A percentile compares a stretch with the other conserved stretches of the same genome.
These are phyloP conservation scores for Pomacea maculata DNA, from an alignment of 1,140 invertebrate genomes.

Conservation along the genomic window DNA sequence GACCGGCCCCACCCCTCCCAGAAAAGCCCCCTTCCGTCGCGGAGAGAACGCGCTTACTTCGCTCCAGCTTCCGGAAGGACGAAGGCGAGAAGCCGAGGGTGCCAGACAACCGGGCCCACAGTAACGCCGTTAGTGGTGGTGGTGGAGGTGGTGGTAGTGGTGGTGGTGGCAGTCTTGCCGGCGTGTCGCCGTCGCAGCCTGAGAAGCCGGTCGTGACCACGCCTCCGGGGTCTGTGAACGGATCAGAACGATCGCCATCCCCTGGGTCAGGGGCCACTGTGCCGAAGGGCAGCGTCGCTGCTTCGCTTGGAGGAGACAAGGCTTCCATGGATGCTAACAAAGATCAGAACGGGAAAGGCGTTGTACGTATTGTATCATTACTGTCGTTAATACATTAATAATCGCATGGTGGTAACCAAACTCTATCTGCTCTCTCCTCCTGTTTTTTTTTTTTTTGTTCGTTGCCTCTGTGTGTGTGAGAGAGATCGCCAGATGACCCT, in stretches of 20 bases:
- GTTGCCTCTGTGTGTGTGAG: too few relatives aligned
- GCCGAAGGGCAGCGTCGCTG: not conserved
- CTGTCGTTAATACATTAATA: too few relatives aligned
- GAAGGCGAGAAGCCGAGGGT: constrained; percentile 47
- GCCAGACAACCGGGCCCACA: constrained; percentile 28
- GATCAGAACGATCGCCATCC: constrained; percentile 21
- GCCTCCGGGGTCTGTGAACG: constrained; percentile 5
- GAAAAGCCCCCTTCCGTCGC: constrained; percentile 54
- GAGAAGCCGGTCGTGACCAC: not conserved
- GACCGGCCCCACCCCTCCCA: constrained; percentile 50
- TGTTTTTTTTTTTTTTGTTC: not conserved
- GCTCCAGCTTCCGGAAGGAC: constrained; percentile 50
- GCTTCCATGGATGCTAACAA: not conserved
- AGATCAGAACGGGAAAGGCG: constrained; percentile 2
- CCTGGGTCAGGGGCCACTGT: not conserved
- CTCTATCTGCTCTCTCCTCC: not conserved
- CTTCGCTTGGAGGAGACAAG: not conserved
- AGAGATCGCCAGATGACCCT: too few relatives aligned
- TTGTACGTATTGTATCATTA: not conserved
- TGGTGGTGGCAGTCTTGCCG: not conserved
- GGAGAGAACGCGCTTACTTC: constrained; percentile 49
- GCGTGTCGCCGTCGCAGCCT: not conserved
- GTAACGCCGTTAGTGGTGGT: not conserved
- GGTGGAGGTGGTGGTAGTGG: not conserved
- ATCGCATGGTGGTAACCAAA: too few relatives aligned